Base-by-base conservation (phyloP, 2,797 vertebrate genomes). In the Sarcophilus harrisii region DNA sequence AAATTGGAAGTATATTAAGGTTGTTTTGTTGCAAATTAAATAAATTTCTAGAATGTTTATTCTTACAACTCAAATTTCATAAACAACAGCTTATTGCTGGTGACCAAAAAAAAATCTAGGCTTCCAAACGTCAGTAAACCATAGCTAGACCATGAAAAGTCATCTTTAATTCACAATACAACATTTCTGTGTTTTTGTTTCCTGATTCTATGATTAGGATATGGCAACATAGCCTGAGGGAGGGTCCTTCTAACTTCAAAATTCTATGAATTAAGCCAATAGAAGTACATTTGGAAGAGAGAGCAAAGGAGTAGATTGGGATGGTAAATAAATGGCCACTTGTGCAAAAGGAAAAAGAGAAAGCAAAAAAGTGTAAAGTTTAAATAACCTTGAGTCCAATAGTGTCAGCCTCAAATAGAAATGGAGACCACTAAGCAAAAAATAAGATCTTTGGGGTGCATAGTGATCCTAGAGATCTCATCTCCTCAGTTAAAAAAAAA, bases 11-110 rank as follows among this genome's bases (percentile, higher is more conserved):
- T 21, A 81, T 93, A 93, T 73, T 59, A 18, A 1, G 59, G 87
- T 49, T 94, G 95, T 90, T 95, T 95, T 94, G 60, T 52, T 95
- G 93, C 95, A 96, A 95, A 94, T 92, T 93, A 95, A 95, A 96
- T n/a, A 93, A 90, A 87, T 90, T 95, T 90, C 57, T 93, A 52
- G 92, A 95, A 96, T 94, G 90, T 95, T 95, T 93, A 87, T 90
- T 45, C 45, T 58, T 93, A 90, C 90, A 95, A 59, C n/a, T 95
- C 91, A 81, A 8, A 91, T 57, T 95, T 95, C 90, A 94, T 59
- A 11, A 81, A 91, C 87, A 27, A 66, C 57, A 57, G 92, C 30
- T 92, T 57, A 38, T 38, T 0, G 13, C 73, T 90, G 57, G 32
- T 38, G 16, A 73, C 5, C 32, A 66, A 66, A n/a, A 18, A 2